Conservation (phyloP, 23 tunicate genomes). For the Trididemnum nubilum region DNA sequence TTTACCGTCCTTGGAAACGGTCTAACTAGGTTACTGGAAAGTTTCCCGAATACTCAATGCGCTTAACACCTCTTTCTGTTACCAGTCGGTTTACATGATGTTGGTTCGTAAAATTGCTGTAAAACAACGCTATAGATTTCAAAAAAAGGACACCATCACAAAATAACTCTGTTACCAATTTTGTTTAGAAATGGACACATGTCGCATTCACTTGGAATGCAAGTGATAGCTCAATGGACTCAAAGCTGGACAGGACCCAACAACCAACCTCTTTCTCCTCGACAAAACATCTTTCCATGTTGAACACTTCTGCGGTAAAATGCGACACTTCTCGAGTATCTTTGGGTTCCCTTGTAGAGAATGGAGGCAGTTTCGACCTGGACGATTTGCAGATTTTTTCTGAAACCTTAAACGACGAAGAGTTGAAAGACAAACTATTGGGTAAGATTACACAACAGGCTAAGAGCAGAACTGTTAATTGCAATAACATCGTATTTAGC, state of each 20-base stretch:
- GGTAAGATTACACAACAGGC: too few relatives aligned
- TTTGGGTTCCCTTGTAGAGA: not conserved
- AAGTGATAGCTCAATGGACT: not conserved
- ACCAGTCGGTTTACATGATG: too few relatives aligned
- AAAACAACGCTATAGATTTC: too few relatives aligned
- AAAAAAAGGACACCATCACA: too few relatives aligned
- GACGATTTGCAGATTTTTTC: slow-evolving; percentile 41
- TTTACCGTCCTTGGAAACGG: too few relatives aligned
- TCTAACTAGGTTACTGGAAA: too few relatives aligned
- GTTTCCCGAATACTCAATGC: too few relatives aligned
- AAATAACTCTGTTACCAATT: too few relatives aligned
- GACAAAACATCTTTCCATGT: not conserved
- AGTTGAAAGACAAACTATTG: not conserved
- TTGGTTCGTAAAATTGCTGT: too few relatives aligned
- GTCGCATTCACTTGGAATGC: slow-evolving; percentile 32
- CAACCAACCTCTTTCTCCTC: not conserved
- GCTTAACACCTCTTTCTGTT: too few relatives aligned
- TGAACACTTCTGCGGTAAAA: not conserved
- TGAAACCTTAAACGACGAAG: slow-evolving; percentile 2
- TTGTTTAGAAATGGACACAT: slow-evolving; percentile 64
- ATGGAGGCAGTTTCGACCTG: slow-evolving; percentile 35
- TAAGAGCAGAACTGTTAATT: too few relatives aligned
- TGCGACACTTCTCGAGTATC: not conserved
- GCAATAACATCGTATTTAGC: too few relatives aligned
- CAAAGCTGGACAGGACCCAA: slow-evolving; percentile 6